Conservation (phyloP, 2,113 vertebrate species). For the Acinonyx jubatus region DNA sequence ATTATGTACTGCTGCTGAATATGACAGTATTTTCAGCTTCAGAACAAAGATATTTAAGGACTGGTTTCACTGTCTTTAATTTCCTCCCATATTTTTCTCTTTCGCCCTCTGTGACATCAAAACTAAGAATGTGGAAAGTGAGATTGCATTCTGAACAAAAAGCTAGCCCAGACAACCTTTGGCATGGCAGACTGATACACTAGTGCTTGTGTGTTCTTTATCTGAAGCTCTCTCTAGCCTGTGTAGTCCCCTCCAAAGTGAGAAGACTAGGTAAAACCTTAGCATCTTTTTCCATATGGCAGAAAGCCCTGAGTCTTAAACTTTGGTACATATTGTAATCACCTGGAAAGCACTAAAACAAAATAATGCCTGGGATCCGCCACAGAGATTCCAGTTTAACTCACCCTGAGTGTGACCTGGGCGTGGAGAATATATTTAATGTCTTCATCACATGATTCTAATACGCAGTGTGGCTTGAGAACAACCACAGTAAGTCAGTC, state of each 20-base stretch:
- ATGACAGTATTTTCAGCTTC: background rate
- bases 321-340: background rate
- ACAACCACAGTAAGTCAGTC: background rate
- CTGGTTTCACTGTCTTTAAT: background rate
- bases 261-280: background rate
- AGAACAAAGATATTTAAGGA: background rate
- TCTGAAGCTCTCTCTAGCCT: background rate
- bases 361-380: background rate
- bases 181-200: rapidly evolving
- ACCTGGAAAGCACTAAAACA: background rate
- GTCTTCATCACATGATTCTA: background rate
- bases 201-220: background rate
- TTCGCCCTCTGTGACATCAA: background rate
- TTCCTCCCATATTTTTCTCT: background rate
- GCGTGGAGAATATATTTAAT: background rate
- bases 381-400: background rate
- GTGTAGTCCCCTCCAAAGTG: background rate
- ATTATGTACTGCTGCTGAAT: background rate
- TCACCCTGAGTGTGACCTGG: background rate
- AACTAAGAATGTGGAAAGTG: background rate
- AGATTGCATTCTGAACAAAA: background rate
- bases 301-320: background rate
- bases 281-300: background rate
- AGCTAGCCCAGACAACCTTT: background rate
- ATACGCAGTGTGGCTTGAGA: background rate